Evolutionary conservation across 2,113 vertebrate species (phyloP).

Genomic region (Xiphias gladius): DNA sequence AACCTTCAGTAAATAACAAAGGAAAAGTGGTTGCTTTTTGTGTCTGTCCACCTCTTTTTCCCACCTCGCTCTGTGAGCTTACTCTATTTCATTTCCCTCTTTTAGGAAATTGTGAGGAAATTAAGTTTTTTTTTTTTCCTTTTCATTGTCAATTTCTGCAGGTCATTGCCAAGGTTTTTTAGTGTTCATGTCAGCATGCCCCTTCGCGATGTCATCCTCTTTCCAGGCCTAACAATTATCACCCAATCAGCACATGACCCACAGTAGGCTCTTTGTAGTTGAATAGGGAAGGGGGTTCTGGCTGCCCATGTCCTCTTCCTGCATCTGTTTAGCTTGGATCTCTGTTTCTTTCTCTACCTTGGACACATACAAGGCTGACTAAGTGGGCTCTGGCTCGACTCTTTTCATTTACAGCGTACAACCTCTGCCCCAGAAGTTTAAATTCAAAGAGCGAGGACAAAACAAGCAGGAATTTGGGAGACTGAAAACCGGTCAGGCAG

Average conservation of each 20-base stretch:
- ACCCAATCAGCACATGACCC: slow-evolving; percentile 69
- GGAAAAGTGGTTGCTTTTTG: slow-evolving; percentile 33
- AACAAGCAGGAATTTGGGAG: slow-evolving; percentile 64
- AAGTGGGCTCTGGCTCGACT: slow-evolving; percentile 42
- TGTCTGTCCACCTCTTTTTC: slow-evolving; percentile 21
- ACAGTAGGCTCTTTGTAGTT: slow-evolving; percentile 68
- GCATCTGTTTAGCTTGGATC: slow-evolving; percentile 65
- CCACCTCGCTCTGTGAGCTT: neutral
- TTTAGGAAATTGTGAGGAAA: slow-evolving; percentile 42
- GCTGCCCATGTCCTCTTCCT: slow-evolving; percentile 44
- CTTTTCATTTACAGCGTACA: slow-evolving; percentile 49
- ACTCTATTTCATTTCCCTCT: slow-evolving; percentile 24
- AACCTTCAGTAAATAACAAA: slow-evolving; percentile 64
- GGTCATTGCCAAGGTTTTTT: slow-evolving; percentile 54
- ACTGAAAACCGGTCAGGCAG: slow-evolving; percentile 42
- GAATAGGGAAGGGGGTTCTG: slow-evolving; percentile 40
- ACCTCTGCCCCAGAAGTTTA: slow-evolving; percentile 47
- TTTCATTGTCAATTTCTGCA: slow-evolving; percentile 41
- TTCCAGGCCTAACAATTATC: slow-evolving; percentile 69
- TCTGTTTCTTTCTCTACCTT: slow-evolving; percentile 51
- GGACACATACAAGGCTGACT: slow-evolving; percentile 47
- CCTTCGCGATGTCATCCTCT: slow-evolving; percentile 54
- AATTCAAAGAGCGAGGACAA: slow-evolving; percentile 57
- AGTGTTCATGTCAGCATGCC: slow-evolving; percentile 57
- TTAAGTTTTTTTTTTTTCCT: neutral